Percentiles rank a stretch among this genome's conserved stretches.
Conservation (phyloP, 1,140 invertebrate genomes). For the Drosophila nasuta region DNA sequence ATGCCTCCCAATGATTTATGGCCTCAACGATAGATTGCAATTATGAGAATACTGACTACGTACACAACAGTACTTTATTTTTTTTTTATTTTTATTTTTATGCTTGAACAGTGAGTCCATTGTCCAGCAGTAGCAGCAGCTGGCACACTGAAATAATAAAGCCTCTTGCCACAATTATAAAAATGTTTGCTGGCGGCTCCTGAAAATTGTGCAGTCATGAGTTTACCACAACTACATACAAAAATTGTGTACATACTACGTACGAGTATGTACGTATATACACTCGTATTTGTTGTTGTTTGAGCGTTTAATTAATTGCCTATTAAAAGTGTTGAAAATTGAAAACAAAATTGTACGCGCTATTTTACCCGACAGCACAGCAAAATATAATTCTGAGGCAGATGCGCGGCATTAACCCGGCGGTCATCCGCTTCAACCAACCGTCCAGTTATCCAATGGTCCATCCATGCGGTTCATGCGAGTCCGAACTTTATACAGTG, state of each 20-base stretch:
- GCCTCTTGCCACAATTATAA: constrained; percentile 52
- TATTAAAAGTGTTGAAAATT: constrained; percentile 82
- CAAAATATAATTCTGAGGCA: constrained; percentile 44
- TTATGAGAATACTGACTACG: background rate
- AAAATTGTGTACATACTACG: background rate
- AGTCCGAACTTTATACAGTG: too few species aligned
- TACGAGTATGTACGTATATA: background rate
- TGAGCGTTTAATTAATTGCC: constrained; percentile 77
- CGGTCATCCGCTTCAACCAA: constrained; percentile 10
- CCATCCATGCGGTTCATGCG: constrained; percentile 4
- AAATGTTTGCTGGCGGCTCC: constrained; percentile 58
- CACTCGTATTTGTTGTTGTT: constrained; percentile 57
- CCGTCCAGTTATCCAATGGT: background rate
- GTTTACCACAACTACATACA: constrained; percentile 2
- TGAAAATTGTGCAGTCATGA: constrained; percentile 37
- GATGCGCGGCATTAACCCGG: constrained; percentile 13
- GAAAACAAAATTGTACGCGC: constrained; percentile 68
- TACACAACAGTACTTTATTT: background rate
- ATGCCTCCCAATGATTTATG: constrained; percentile 62
- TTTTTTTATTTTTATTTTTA: constrained; percentile 3
- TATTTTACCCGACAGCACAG: constrained; percentile 32
- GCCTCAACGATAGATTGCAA: constrained; percentile 29
- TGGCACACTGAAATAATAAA: constrained; percentile 61
- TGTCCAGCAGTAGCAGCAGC: constrained; percentile 40
- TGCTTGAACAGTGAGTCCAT: background rate